These are phyloP conservation scores for Cladopsammia gracilis DNA, from an alignment of 64 coral and sea anemone species.

Conservation along the genomic window DNA sequence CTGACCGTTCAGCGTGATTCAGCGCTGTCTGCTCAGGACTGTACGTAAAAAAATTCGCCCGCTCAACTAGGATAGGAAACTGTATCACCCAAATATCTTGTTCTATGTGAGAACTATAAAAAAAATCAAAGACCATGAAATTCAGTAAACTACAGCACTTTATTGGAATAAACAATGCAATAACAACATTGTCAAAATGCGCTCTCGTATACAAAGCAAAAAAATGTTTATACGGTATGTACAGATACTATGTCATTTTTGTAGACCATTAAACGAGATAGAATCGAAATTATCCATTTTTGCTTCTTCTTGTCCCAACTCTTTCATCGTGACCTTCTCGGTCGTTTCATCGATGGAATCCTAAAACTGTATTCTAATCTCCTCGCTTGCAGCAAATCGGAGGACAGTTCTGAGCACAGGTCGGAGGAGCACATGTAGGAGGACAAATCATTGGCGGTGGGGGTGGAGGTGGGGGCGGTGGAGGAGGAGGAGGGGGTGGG, in stretches of 20 bases:
- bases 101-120: too few species aligned
- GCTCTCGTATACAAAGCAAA: constrained; percentile 26
- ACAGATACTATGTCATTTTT: constrained; percentile 40
- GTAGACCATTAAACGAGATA: neutral
- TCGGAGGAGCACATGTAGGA: constrained; percentile 72
- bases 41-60: too few species aligned
- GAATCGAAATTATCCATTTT: neutral
- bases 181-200: constrained; percentile 2
- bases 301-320: neutral
- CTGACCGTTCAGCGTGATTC: too few species aligned
- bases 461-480: constrained; percentile 66
- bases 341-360: neutral
- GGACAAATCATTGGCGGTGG: constrained; percentile 83
- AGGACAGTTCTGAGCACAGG: constrained; percentile 72
- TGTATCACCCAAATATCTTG: too few species aligned
- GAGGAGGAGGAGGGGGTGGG: constrained; percentile 55
- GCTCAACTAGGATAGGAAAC: too few species aligned
- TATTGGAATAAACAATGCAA: constrained; percentile 33
- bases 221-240: constrained; percentile 12
- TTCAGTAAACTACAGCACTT: constrained; percentile 16
- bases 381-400: constrained; percentile 87
- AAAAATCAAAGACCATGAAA: neutral
- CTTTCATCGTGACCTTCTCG: neutral
- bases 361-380: neutral
- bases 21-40: too few species aligned